These are phyloP conservation scores for Lophotis ruficrista DNA, from an alignment of 2,113 vertebrate genomes.

Conservation along the genomic window DNA sequence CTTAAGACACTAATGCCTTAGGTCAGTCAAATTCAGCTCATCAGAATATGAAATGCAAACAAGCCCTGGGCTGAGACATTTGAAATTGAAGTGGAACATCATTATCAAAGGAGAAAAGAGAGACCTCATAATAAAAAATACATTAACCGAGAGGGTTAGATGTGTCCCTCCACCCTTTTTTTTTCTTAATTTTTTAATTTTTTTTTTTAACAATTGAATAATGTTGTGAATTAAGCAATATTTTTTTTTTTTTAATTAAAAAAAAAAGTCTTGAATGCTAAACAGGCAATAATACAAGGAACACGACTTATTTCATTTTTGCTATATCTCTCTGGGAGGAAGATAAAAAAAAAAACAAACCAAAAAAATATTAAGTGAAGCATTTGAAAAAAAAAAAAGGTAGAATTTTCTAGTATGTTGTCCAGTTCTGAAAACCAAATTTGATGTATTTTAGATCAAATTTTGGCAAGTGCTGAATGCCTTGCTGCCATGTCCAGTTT, in stretches of 20 bases:
- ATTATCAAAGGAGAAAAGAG: not conserved
- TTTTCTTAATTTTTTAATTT: not conserved
- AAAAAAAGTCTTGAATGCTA: not conserved
- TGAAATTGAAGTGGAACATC: not conserved
- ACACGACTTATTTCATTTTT: not conserved
- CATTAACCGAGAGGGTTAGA: not conserved
- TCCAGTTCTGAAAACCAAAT: not conserved
- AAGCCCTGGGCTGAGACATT: not conserved
- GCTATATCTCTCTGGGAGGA: not conserved
- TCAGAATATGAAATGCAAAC: not conserved
- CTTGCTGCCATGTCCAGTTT: not conserved
- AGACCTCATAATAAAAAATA: not conserved
- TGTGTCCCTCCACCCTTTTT: rapidly evolving
- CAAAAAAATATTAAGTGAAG: too few relatives aligned
- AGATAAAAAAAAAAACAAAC: too few relatives aligned
- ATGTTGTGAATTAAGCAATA: too few relatives aligned
- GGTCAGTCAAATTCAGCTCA: not conserved
- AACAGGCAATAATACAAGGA: not conserved
- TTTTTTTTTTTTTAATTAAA: not conserved
- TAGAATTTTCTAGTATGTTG: not conserved
- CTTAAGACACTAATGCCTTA: not conserved
- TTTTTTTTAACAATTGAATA: too few relatives aligned
- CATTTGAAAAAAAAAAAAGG: not conserved
- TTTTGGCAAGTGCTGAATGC: not conserved
- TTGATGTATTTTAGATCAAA: not conserved